phyloP scores from a whole-genome alignment of 2,113 vertebrate species.

The Alexandromys fortis region DNA sequence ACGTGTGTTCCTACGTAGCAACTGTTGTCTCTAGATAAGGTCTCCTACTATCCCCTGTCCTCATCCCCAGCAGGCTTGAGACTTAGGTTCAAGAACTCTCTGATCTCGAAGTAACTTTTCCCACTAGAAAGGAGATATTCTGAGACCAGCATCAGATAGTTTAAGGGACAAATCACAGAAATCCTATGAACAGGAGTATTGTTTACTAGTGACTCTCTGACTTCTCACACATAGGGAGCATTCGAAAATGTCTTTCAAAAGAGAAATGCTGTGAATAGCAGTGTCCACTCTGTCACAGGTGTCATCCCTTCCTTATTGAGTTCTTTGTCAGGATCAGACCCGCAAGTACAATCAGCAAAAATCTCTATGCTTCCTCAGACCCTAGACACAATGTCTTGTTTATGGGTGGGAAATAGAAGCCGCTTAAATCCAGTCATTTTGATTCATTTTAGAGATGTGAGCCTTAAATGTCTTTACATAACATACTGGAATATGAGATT shows the following conservation, averaged over 20 bases:
- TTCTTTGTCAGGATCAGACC: constrained; percentile 42
- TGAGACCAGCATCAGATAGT: background rate
- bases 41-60: background rate
- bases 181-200: constrained; percentile 47
- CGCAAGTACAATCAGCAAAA: background rate
- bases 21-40: background rate
- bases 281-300: background rate
- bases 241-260: constrained; percentile 39
- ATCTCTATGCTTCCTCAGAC: background rate
- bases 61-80: background rate
- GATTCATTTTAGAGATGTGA: constrained; percentile 21
- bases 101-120: background rate
- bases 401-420: background rate
- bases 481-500: background rate
- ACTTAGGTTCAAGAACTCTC: background rate
- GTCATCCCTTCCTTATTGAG: constrained; percentile 13
- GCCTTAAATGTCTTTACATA: background rate
- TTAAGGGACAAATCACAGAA: constrained; percentile 17
- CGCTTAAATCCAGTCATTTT: constrained; percentile 33
- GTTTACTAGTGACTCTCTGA: constrained; percentile 44
- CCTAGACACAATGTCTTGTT: background rate
- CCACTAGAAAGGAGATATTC: constrained; percentile 28
- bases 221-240: background rate
- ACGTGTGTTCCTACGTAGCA: background rate
- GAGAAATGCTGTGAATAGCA: background rate